Conservation (phyloP, 1,140 invertebrate genomes). For the Drosophila kohkoa region DNA sequence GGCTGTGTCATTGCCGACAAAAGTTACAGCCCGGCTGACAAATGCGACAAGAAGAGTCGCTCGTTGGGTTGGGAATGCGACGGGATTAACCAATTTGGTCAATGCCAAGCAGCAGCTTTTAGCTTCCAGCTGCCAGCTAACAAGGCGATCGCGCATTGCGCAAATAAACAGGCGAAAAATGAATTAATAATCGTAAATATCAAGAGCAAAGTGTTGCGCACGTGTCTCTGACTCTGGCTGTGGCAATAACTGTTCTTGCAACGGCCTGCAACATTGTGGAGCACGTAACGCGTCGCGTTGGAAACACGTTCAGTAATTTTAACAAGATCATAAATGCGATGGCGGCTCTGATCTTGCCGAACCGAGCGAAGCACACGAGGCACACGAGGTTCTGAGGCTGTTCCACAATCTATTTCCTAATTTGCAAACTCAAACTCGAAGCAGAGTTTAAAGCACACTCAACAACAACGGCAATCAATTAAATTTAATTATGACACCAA, state of each 20-base stretch:
- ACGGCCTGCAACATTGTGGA: constrained; percentile 46
- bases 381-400: constrained; percentile 5
- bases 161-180: constrained; percentile 76
- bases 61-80: constrained; percentile 33
- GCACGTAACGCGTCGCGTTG: constrained; percentile 36
- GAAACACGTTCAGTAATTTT: constrained; percentile 67
- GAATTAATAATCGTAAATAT: constrained; percentile 84
- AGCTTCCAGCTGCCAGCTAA: constrained; percentile 41
- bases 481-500: constrained; percentile 83
- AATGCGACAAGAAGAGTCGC: constrained; percentile 62
- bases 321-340: constrained; percentile 78
- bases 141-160: constrained; percentile 51
- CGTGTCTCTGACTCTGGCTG: constrained; percentile 32
- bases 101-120: constrained; percentile 10
- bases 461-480: constrained; percentile 69
- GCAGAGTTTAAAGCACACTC: neutral
- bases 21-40: constrained; percentile 72
- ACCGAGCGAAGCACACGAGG: neutral
- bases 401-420: constrained; percentile 59
- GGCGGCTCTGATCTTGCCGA: constrained; percentile 66
- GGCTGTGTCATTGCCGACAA: constrained; percentile 59
- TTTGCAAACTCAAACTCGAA: constrained; percentile 63
- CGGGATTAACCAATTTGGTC: constrained; percentile 67
- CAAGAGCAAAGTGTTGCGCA: constrained; percentile 71
- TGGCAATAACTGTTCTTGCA: constrained; percentile 69